Evolutionary conservation across 2,888 invertebrate genomes (phyloP), one percentile per base, ranked within the genome.

Genomic region (Amiota minor): DNA sequence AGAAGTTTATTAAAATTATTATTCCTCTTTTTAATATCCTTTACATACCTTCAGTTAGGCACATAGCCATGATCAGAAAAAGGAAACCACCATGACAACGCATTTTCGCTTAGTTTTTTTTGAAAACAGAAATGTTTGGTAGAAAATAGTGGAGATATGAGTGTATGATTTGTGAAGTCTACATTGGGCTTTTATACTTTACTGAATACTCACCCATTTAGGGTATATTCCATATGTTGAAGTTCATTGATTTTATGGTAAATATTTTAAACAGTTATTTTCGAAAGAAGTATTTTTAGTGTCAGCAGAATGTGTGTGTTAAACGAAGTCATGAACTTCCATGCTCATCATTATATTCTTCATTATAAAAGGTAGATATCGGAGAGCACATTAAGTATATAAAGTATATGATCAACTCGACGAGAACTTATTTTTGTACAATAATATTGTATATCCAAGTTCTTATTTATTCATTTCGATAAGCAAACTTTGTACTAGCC

Each of bases 141-240:
- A 14, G 8, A 53, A 6, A 16, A 16, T n/a, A 14, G 53, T 16
- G 53, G 16, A 16, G n/a, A 16, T n/a, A 16, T 14, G 16, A 53
- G n/a, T 53, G 16, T 18, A 12, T 59, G 59, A 9, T 20, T 59
- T 59, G 9, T 20, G 4, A 59, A 9, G 9, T 16, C 1, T 0
- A 8, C 16, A 11, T 11, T 59, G 9, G 20, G 59, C 59, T 59
- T 59, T 59, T 59, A 59, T 59, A 59, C 12, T 12, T 20, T 59
- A 18, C 12, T 23, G 18, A 16, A n/a, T n/a, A n/a, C n/a, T 12
- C 10, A 59, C n/a, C n/a, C n/a, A n/a, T n/a, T n/a, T n/a, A n/a
- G n/a, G n/a, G n/a, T n/a, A n/a, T n/a, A n/a, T n/a, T n/a, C n/a
- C 8, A 59, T 59, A 59, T 11, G 59, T 59, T 12, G 59, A 59